Conservation (phyloP, 2,113 vertebrate genomes). For the Oostethus manadensis region DNA sequence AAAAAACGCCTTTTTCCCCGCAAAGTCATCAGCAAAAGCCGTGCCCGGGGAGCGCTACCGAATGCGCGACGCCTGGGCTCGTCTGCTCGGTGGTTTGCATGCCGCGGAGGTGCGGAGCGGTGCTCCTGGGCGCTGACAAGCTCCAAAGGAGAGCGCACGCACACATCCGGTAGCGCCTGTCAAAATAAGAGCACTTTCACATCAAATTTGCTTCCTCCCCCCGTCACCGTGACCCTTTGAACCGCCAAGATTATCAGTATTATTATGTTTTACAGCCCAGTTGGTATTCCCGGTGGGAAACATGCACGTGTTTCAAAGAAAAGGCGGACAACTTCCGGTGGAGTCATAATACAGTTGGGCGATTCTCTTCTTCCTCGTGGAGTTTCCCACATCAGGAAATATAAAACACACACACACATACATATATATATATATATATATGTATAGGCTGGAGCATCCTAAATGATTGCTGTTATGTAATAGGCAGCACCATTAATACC, state of each 20-base stretch:
- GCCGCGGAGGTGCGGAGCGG: conserved; percentile 43
- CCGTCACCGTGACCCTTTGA: too few relatives aligned
- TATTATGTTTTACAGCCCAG: too few relatives aligned
- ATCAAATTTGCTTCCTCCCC: too few relatives aligned
- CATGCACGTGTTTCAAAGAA: background rate
- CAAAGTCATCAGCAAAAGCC: background rate
- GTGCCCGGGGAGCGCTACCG: conserved; percentile 43
- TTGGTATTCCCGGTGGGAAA: background rate
- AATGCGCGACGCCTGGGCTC: conserved; percentile 42
- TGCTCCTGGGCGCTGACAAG: conserved; percentile 13
- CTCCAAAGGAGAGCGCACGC: fast-evolving
- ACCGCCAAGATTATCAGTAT: too few relatives aligned
- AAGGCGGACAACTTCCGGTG: background rate
- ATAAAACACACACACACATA: too few relatives aligned
- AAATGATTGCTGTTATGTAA: conserved; percentile 2
- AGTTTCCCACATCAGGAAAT: conserved; percentile 35
- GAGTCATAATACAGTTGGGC: conserved; percentile 5
- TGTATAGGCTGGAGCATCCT: conserved; percentile 18
- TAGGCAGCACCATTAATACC: background rate
- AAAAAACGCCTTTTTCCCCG: background rate
- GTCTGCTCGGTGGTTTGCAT: conserved; percentile 52
- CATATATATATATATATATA: too few relatives aligned
- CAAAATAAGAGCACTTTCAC: conserved; percentile 36
- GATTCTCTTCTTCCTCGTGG: conserved; percentile 42
- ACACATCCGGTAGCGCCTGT: background rate